Base-by-base conservation (phyloP, 2,888 invertebrate species). In the Timandra comae region DNA sequence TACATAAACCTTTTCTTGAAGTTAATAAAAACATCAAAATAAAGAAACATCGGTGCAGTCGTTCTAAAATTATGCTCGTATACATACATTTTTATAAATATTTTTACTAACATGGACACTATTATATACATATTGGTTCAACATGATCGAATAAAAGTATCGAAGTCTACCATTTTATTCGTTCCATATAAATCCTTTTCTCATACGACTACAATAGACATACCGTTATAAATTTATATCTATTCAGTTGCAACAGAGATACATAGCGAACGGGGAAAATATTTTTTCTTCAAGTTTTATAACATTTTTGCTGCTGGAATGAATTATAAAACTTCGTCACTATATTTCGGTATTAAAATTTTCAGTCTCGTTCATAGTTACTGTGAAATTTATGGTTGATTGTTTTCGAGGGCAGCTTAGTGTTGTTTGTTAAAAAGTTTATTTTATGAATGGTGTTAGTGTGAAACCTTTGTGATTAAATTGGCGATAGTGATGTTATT, bases 151-250 rank as follows among this genome's bases (percentile, higher is more conserved):
- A n/a, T n/a, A n/a, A n/a, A n/a, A n/a, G 9, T 27, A 29, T 33
- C 20, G 23, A 33, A 27, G 29, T 33, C 27, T 26, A 12, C 38
- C 12, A 40, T 46, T 43, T 41, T 46, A 33, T 39, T 26, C 38
- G n/a, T n/a, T n/a, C n/a, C 47, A 33, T 46, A 48, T 49, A 54
- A 62, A 56, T 54, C 56, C 44, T 35, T 43, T 40, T 41, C 52
- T 54, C 53, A 49, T 49, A 51, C 42, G 43, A 49, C 41, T 37
- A 59, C 63, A 64, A 58, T 56, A 41, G 55, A 40, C 46, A 52
- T 45, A 51, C 51, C 50, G 54, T 59, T 61, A 63, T 52, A 48
- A 52, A 60, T 52, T 49, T 51, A 54, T 55, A 49, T 35, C 39
- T 48, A 46, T 55, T 42, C 40, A 35, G 31, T 35, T 52, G 48